Evolutionary conservation across 2,113 vertebrate genomes (phyloP).

Genomic region (Percopsis transmontana): DNA sequence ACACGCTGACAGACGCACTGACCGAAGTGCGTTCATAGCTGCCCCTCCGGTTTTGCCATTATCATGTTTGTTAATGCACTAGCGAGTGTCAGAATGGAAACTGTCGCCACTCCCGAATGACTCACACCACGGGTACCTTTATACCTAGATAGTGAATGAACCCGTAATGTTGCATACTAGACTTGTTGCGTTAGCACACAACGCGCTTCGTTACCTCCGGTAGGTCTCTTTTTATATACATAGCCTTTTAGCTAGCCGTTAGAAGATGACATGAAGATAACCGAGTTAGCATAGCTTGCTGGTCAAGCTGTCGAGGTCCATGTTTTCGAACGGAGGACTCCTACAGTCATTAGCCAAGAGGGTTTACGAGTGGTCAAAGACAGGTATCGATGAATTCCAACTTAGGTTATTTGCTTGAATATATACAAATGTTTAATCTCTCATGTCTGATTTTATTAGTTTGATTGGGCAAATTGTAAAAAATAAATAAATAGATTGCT

Average conservation of each 20-base stretch:
- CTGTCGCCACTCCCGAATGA: slow-evolving; percentile 35
- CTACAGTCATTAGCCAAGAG: slow-evolving; percentile 45
- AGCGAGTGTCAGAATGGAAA: not conserved
- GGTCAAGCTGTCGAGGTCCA: slow-evolving; percentile 23
- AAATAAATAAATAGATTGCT: too few relatives aligned
- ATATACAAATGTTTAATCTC: too few relatives aligned
- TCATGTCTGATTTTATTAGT: too few relatives aligned
- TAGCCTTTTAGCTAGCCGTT: not conserved
- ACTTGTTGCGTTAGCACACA: slow-evolving; percentile 14
- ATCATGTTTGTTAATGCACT: not conserved
- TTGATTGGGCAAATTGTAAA: too few relatives aligned
- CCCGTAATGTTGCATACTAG: slow-evolving; percentile 36
- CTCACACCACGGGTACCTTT: not conserved
- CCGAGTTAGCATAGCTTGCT: not conserved
- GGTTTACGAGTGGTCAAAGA: slow-evolving; percentile 43
- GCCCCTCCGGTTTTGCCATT: not conserved
- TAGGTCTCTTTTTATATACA: not conserved
- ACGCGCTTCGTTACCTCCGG: slow-evolving; percentile 6
- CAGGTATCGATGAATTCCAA: slow-evolving; percentile 47
- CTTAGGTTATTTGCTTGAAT: not conserved
- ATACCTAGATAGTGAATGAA: not conserved
- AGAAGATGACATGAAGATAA: not conserved
- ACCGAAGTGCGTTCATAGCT: too few relatives aligned
- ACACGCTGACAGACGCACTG: not conserved
- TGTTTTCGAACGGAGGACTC: slow-evolving; percentile 53